Conservation (phyloP, 1,140 invertebrate species). For the Atta colombica region DNA sequence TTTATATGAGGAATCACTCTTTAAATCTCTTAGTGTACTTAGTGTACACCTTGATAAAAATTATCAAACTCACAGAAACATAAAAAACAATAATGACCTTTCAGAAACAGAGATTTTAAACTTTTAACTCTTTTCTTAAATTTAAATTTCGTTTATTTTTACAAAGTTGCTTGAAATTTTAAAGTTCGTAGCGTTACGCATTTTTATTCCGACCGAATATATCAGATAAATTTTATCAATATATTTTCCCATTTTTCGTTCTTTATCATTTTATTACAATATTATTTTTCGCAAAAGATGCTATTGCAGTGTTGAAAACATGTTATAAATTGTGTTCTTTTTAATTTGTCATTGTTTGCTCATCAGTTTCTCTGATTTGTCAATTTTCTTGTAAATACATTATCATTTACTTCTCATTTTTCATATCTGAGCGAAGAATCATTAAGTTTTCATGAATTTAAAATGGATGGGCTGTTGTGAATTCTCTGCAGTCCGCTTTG, state of each 20-base stretch:
- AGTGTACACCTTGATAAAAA: no score
- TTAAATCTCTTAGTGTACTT: no score
- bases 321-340: background rate
- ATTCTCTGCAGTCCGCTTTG: slow-evolving; percentile 40
- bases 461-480: slow-evolving; percentile 44
- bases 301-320: background rate
- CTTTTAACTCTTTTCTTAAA: no score
- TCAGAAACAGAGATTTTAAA: no score
- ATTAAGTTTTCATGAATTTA: slow-evolving; percentile 60
- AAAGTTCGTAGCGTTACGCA: no score
- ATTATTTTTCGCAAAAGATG: background rate
- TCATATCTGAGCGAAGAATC: slow-evolving; percentile 10
- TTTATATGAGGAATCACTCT: no score
- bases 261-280: background rate
- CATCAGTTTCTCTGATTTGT: background rate
- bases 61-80: no score
- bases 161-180: no score
- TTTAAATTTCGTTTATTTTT: no score
- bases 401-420: slow-evolving; percentile 22
- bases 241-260: background rate
- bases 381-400: slow-evolving; percentile 36
- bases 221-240: background rate
- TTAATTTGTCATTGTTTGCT: background rate
- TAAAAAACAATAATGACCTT: no score
- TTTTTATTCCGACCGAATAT: no score